These are phyloP conservation scores for Channallabes apus DNA, from an alignment of 2,797 vertebrate species.

Conservation along the genomic window DNA sequence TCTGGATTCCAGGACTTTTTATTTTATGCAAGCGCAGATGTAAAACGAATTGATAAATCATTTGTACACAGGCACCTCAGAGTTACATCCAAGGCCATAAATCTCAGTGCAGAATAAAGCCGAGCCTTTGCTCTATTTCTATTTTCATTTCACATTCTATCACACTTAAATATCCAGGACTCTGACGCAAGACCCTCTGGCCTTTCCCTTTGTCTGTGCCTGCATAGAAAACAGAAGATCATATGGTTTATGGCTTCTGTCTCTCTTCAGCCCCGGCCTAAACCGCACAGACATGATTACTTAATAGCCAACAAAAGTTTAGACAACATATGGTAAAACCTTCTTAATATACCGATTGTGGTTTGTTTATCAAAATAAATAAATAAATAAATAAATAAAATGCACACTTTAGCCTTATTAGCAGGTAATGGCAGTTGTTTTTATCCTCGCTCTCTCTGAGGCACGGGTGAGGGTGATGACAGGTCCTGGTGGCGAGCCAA, in stretches of 20 bases:
- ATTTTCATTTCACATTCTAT: slow-evolving; percentile 37
- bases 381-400: neutral
- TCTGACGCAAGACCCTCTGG: slow-evolving; percentile 32
- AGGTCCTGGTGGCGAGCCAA: slow-evolving; percentile 76
- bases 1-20: slow-evolving; percentile 19
- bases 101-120: slow-evolving; percentile 46
- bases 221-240: slow-evolving; percentile 28
- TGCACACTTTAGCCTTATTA: slow-evolving; percentile 40
- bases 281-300: slow-evolving; percentile 19
- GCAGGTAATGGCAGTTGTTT: slow-evolving; percentile 43
- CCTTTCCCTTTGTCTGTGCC: slow-evolving; percentile 21
- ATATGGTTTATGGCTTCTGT: slow-evolving; percentile 17
- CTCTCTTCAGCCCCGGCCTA: neutral
- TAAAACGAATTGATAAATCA: slow-evolving; percentile 53
- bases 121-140: slow-evolving; percentile 45
- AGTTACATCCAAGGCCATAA: slow-evolving; percentile 48
- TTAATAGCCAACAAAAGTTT: neutral
- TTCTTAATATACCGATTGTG: neutral
- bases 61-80: slow-evolving; percentile 43
- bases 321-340: neutral
- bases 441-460: slow-evolving; percentile 33
- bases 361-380: neutral
- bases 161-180: slow-evolving; percentile 23
- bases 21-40: slow-evolving; percentile 47
- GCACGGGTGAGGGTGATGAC: slow-evolving; percentile 73